phyloP scores from a whole-genome alignment of 2,888 invertebrate genomes.

The Latheticus oryzae region DNA sequence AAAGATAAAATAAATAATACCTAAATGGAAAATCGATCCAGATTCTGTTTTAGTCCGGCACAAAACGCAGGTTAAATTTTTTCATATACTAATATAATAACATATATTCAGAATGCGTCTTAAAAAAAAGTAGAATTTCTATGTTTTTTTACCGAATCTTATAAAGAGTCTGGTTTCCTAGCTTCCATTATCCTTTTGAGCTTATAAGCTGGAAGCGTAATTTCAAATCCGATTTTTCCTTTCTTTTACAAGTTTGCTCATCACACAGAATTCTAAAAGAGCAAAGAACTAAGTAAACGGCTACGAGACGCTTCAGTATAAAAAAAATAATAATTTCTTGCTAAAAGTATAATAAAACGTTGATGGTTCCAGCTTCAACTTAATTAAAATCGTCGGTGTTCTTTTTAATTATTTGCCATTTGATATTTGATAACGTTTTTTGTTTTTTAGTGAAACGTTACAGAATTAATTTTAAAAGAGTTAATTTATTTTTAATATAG shows the following conservation, averaged over 20 bases:
- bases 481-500: conserved; percentile 63
- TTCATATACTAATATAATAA: background rate
- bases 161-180: background rate
- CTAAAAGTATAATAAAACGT: background rate
- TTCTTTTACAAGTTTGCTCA: background rate
- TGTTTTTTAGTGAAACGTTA: background rate
- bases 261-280: conserved; percentile 11
- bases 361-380: conserved; percentile 2
- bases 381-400: conserved; percentile 16
- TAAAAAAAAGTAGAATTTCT: too few relatives aligned
- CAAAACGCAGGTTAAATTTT: background rate
- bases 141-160: too few relatives aligned
- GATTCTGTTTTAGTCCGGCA: conserved; percentile 7
- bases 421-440: too few relatives aligned
- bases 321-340: conserved; percentile 7
- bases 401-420: conserved; percentile 11
- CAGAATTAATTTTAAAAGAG: background rate
- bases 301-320: background rate
- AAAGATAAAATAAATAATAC: conserved; percentile 15
- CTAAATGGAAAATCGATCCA: conserved; percentile 21
- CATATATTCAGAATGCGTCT: too few relatives aligned
- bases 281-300: conserved; percentile 1
- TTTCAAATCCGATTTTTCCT: conserved; percentile 11
- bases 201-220: conserved; percentile 2
- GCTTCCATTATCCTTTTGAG: conserved; percentile 10